Evolutionary conservation across 2,888 invertebrate genomes (phyloP), one percentile per base, ranked within the genome.

Genomic region (Epinotia demarniana): DNA sequence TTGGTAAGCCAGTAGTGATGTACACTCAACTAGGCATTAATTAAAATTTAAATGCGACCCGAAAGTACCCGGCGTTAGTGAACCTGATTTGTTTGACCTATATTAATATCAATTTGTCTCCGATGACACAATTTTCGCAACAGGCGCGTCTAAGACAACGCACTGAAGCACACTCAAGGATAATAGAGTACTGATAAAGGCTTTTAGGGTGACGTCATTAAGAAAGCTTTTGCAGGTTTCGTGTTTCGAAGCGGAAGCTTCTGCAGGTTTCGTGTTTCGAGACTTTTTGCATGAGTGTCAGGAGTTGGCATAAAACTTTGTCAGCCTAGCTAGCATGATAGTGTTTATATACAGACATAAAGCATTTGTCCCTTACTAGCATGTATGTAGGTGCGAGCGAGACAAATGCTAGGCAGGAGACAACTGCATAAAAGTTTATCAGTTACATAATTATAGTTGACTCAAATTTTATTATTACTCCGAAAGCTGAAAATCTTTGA

Each of bases 151-250:
- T 61, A 61, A 60, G 13, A 60, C 23, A 16, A 27, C 27, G 18
- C 18, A 60, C 18, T 57, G 33, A 57, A 49, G 39, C 19, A 68
- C 57, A 57, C 66, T 66, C n/a, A n/a, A 66, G 33, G 66, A 23
- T 53, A 66, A 66, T 27, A 33, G 66, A 49, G 53, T 55, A 64
- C 18, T 58, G 49, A 60, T 49, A 61, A 23, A 69, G 46, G 46
- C 69, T 69, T 69, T 69, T 27, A 69, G 57, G 62, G 62, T 63
- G 62, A 63, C 71, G 62, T 71, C 62, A 71, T 13, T 46, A 62
- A 5, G 13, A 18, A 16, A 39, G 33, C 19, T 49, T 33, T 61
- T 62, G 27, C 55, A 19, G 39, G 71, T 63, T 62, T 71, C 62
- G 23, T 19, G 53, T 71, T 62, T 23, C 71, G 61, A 23, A 33